These are phyloP conservation scores for Eulemur rufifrons DNA, from an alignment of 2,113 vertebrate genomes.

Conservation along the genomic window DNA sequence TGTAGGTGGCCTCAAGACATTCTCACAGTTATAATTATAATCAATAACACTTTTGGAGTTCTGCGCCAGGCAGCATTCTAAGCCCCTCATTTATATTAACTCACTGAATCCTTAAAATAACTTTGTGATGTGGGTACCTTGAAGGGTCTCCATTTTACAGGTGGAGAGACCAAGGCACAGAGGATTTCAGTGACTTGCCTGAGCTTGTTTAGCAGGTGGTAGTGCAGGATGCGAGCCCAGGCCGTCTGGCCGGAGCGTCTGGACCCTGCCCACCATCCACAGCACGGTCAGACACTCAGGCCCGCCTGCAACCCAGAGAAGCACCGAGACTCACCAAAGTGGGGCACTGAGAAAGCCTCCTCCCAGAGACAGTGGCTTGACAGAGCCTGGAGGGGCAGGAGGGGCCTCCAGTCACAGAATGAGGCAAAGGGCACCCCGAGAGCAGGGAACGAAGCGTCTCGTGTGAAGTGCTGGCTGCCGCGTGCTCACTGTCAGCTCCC, in stretches of 20 bases:
- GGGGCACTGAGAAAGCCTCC: neutral
- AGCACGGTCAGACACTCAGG: neutral
- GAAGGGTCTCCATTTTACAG: neutral
- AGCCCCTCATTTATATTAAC: neutral
- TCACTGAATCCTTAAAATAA: neutral
- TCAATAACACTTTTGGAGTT: neutral
- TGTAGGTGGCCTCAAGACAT: fast-evolving
- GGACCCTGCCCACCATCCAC: neutral
- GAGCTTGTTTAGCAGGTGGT: neutral
- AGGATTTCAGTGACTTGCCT: neutral
- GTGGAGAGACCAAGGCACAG: neutral
- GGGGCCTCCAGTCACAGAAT: neutral
- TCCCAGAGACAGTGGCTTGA: neutral
- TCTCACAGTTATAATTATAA: neutral
- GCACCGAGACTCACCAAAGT: fast-evolving
- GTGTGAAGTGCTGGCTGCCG: neutral
- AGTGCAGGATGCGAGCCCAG: neutral
- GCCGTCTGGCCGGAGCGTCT: neutral
- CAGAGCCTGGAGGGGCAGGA: neutral
- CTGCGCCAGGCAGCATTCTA: neutral
- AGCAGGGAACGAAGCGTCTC: neutral
- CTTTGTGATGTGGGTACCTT: no score
- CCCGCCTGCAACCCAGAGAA: neutral
- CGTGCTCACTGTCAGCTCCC: neutral
- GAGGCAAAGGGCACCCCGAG: neutral